Conservation (phyloP, 2,888 invertebrate species). For the Notocelia uddmanniana region DNA sequence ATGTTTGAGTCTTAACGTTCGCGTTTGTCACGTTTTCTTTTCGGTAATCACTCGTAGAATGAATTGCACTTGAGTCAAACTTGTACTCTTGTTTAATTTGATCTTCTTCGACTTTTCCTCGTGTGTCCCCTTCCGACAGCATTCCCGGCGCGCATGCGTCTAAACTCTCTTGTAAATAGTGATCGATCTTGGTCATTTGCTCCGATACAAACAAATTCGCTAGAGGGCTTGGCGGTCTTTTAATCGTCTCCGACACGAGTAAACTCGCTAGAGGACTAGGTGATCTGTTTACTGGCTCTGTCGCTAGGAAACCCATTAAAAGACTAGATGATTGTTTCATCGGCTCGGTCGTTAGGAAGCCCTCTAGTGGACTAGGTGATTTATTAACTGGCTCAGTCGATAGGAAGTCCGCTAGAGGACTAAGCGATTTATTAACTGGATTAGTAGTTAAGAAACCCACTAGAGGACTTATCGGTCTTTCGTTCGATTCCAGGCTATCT, state of each 20-base stretch:
- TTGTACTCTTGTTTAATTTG: conserved; percentile 51
- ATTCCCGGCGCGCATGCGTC: conserved; percentile 61
- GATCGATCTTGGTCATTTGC: conserved; percentile 76
- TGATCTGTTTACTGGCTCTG: background rate
- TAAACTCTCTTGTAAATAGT: conserved; percentile 77
- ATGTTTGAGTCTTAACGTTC: conserved; percentile 48
- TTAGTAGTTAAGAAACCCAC: conserved; percentile 46
- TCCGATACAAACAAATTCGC: conserved; percentile 73
- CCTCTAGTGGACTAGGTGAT: conserved; percentile 64
- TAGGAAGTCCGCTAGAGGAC: conserved; percentile 61
- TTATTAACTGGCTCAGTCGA: background rate
- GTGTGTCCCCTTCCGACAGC: conserved; percentile 12
- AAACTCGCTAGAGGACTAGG: conserved; percentile 20
- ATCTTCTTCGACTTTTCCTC: conserved; percentile 51
- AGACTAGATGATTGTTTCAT: background rate
- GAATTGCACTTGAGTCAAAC: conserved; percentile 47
- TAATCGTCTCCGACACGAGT: conserved; percentile 51
- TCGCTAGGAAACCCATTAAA: background rate
- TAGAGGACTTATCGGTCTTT: conserved; percentile 24
- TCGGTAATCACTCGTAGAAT: conserved; percentile 50
- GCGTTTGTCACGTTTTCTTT: conserved; percentile 43
- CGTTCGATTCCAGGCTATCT: conserved; percentile 13
- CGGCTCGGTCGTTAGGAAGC: conserved; percentile 66
- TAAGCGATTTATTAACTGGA: conserved; percentile 60
- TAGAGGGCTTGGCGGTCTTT: conserved; percentile 68